Evolutionary conservation across 2,797 vertebrate genomes (phyloP).

Genomic region (Aplochiton taeniatus): DNA sequence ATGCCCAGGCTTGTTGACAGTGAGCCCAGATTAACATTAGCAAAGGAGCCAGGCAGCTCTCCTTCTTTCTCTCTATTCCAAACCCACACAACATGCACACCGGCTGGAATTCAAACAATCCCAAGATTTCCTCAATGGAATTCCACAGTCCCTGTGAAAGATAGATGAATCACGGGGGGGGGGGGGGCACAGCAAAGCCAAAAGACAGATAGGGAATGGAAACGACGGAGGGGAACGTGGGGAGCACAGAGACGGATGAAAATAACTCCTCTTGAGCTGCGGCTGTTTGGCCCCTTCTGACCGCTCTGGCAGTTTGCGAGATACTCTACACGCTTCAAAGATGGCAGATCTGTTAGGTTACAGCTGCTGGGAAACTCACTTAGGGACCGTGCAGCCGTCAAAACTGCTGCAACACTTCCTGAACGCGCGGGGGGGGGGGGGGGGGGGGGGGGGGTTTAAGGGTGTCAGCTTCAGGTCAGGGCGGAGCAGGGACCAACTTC

Average conservation of each 20-base stretch:
- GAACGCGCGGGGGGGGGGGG: slow-evolving; percentile 16
- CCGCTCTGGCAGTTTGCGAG: slow-evolving; percentile 53
- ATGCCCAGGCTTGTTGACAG: slow-evolving; percentile 24
- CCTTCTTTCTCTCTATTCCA: slow-evolving; percentile 6
- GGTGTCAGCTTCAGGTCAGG: slow-evolving; percentile 28
- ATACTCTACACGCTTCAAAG: slow-evolving; percentile 63
- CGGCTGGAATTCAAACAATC: slow-evolving; percentile 73
- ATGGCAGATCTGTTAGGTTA: slow-evolving; percentile 59
- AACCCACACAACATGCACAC: slow-evolving; percentile 55
- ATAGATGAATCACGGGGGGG: slow-evolving; percentile 54
- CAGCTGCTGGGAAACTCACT: slow-evolving; percentile 56
- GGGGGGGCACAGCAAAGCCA: background rate
- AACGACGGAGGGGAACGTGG: background rate
- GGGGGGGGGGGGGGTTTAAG: background rate
- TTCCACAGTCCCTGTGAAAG: slow-evolving; percentile 66
- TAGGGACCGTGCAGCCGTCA: slow-evolving; percentile 44
- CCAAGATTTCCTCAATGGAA: slow-evolving; percentile 72
- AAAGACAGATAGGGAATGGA: background rate
- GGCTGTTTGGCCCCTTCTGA: slow-evolving; percentile 39
- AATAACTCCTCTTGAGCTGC: slow-evolving; percentile 59
- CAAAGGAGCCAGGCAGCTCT: slow-evolving; percentile 6
- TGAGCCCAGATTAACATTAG: slow-evolving; percentile 34
- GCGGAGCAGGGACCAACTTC: background rate
- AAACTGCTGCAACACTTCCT: slow-evolving; percentile 33
- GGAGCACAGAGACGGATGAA: slow-evolving; percentile 44